Conservation (phyloP, 2,113 vertebrate genomes). For the Xyrauchen texanus region DNA sequence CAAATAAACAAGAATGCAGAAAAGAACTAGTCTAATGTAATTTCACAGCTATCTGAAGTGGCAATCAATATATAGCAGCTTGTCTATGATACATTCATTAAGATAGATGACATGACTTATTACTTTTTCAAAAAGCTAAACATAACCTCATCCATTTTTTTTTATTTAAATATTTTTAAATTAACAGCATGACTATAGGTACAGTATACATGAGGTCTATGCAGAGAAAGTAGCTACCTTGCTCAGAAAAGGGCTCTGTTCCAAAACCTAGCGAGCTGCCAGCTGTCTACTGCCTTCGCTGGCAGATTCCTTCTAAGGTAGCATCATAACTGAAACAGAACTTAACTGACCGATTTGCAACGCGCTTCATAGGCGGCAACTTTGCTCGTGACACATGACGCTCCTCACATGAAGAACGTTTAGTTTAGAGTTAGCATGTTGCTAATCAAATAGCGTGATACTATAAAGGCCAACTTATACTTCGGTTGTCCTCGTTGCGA, state of each 20-base stretch:
- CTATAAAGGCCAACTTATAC: no score
- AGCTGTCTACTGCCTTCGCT: background rate
- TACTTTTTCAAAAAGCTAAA: slow-evolving; percentile 97
- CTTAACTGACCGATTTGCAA: no score
- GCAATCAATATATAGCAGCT: slow-evolving; percentile 99
- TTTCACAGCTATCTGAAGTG: slow-evolving; percentile 99
- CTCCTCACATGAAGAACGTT: no score
- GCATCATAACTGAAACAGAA: no score
- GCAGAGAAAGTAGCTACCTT: slow-evolving; percentile 98
- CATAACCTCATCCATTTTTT: slow-evolving; percentile 41
- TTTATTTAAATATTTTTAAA: slow-evolving; percentile 83
- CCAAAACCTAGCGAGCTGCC: background rate
- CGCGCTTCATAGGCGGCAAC: no score
- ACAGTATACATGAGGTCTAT: slow-evolving; percentile 95
- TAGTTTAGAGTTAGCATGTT: no score
- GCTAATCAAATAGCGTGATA: no score
- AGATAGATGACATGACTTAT: slow-evolving; percentile 74
- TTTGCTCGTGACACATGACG: no score
- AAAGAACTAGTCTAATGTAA: slow-evolving; percentile 88
- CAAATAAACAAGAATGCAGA: slow-evolving; percentile 92
- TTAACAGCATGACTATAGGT: slow-evolving; percentile 80
- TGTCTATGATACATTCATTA: slow-evolving; percentile 99
- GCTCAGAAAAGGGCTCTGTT: slow-evolving; percentile 74
- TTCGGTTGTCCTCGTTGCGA: no score
- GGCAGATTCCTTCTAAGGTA: no score